Conservation (phyloP, 2,888 invertebrate species). For the Pocota personata region DNA sequence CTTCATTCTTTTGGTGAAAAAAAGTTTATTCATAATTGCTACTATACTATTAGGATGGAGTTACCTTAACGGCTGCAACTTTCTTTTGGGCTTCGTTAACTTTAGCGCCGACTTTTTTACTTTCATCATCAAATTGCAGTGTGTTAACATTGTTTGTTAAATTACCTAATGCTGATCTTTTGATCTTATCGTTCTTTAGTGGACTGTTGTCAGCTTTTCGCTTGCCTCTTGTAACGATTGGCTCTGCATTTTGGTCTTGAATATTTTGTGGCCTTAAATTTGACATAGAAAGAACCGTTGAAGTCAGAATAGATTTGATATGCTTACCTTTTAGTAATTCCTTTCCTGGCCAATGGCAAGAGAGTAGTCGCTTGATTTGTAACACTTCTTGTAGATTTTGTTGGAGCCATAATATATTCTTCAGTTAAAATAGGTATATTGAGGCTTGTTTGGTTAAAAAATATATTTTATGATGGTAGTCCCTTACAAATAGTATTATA, state of each 20-base stretch:
- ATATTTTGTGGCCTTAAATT: constrained; percentile 74
- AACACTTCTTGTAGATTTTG: constrained; percentile 79
- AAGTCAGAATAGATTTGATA: not conserved
- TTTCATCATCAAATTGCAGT: constrained; percentile 79
- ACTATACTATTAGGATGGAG: too few species aligned
- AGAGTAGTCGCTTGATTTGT: constrained; percentile 77
- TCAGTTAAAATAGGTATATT: not conserved
- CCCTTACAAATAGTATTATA: not conserved
- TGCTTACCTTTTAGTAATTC: constrained; percentile 75
- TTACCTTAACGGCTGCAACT: constrained; percentile 42
- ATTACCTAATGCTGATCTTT: constrained; percentile 93
- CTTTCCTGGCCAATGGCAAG: constrained; percentile 78
- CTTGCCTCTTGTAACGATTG: constrained; percentile 84
- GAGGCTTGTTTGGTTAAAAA: not conserved
- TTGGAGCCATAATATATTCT: constrained; percentile 79
- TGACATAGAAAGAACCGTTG: not conserved
- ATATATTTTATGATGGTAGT: not conserved
- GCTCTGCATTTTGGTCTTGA: constrained; percentile 79
- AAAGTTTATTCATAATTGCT: too few species aligned
- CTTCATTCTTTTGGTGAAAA: too few species aligned
- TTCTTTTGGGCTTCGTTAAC: constrained; percentile 75
- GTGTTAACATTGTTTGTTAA: constrained; percentile 86
- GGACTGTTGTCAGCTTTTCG: constrained; percentile 93
- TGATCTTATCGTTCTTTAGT: constrained; percentile 88
- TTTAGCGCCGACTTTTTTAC: constrained; percentile 80